Percentiles rank a stretch among this genome's conserved stretches.
Conservation (phyloP, 2,113 vertebrate species). For the Tursiops truncatus region DNA sequence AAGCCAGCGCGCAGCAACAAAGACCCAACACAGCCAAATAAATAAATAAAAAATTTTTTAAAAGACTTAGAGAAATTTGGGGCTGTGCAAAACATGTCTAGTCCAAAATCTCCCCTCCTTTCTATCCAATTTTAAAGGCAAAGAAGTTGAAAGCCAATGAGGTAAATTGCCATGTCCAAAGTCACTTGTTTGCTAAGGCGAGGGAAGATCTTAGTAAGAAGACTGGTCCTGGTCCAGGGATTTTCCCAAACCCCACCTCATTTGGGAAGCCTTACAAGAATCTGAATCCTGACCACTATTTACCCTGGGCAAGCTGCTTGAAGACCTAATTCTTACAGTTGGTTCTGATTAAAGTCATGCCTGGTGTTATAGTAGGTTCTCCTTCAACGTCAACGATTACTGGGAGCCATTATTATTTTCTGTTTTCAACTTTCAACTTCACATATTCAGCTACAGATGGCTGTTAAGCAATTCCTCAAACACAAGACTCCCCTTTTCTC, state of each 20-base stretch:
- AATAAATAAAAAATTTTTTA: too few relatives aligned
- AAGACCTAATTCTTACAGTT: background rate
- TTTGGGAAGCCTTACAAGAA: background rate
- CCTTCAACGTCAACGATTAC: background rate
- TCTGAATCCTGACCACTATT: background rate
- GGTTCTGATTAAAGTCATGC: background rate
- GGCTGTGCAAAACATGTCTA: background rate
- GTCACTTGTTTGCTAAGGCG: background rate
- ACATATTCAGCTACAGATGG: background rate
- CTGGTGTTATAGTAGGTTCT: background rate
- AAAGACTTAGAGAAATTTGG: background rate
- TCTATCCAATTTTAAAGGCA: background rate
- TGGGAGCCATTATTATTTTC: background rate
- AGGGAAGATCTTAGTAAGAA: background rate
- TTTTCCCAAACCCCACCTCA: constrained; percentile 1
- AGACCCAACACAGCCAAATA: too few relatives aligned
- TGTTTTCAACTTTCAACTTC: background rate
- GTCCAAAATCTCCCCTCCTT: background rate
- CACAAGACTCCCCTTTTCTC: background rate
- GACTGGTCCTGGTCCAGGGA: background rate
- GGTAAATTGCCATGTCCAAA: background rate
- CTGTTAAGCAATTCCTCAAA: background rate
- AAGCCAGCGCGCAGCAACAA: too few relatives aligned
- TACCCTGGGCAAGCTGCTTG: background rate
- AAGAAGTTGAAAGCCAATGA: background rate